Percentiles rank a stretch among this genome's conserved stretches.
Evolutionary conservation across 2,797 vertebrate species (phyloP).

Genomic region (Streptopelia turtur): DNA sequence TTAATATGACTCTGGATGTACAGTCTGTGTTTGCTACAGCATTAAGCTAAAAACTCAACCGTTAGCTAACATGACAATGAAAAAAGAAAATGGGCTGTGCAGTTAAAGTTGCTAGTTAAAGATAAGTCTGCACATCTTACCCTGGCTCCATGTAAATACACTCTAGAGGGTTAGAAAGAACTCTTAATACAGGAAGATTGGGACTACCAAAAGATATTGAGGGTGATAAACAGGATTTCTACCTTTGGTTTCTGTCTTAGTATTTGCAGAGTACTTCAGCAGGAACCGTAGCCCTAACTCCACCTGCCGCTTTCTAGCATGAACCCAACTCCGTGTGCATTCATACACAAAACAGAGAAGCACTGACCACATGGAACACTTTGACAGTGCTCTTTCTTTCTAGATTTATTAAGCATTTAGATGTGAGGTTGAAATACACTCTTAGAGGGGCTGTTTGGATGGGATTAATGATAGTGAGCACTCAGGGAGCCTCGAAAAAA

Average conservation of each 20-base stretch:
- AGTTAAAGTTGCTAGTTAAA: neutral
- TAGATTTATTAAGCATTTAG: neutral
- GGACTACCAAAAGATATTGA: neutral
- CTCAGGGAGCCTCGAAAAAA: neutral
- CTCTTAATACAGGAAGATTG: neutral
- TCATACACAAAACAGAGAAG: neutral
- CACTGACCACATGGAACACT: neutral
- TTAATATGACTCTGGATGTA: neutral
- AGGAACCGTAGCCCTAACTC: neutral
- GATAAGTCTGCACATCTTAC: neutral
- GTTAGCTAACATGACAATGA: neutral
- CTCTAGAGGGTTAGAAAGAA: neutral
- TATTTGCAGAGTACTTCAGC: neutral
- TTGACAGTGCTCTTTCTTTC: neutral
- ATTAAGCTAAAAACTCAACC: neutral
- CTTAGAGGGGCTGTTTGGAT: neutral
- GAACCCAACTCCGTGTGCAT: neutral
- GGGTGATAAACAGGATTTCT: neutral
- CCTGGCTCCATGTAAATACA: neutral
- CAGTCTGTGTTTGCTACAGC: neutral
- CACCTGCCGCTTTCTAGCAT: neutral
- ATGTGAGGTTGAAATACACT: neutral
- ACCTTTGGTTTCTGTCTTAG: neutral
- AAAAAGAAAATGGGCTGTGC: neutral
- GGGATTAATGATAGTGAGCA: neutral